Percentiles rank a stretch among this genome's conserved stretches.
Evolutionary conservation across 2,888 invertebrate genomes (phyloP).

Genomic region (Hemaris fuciformis): DNA sequence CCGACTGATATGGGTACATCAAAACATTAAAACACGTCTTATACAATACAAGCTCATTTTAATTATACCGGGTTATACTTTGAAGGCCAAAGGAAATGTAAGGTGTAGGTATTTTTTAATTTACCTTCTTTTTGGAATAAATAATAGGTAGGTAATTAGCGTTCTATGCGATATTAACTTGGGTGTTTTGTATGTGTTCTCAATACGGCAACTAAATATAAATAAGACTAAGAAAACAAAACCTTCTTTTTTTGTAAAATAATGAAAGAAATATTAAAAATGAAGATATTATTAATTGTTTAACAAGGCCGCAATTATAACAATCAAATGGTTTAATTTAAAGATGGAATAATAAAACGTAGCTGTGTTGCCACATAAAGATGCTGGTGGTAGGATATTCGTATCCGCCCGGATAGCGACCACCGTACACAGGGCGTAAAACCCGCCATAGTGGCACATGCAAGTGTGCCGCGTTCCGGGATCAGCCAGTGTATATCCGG

Average conservation of each 20-base stretch:
- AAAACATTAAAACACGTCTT: conserved; percentile 35
- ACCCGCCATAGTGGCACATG: too few relatives aligned
- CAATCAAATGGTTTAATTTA: not conserved
- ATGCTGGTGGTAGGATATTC: not conserved
- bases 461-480: too few relatives aligned
- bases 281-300: too few relatives aligned
- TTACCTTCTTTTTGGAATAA: conserved; percentile 31
- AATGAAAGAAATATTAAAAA: too few relatives aligned
- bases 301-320: not conserved
- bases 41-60: conserved; percentile 21
- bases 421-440: too few relatives aligned
- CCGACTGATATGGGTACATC: conserved; percentile 36
- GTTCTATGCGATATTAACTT: not conserved
- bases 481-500: too few relatives aligned
- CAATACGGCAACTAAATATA: too few relatives aligned
- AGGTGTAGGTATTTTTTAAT: conserved; percentile 23
- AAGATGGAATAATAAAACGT: not conserved
- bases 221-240: too few relatives aligned
- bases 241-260: too few relatives aligned
- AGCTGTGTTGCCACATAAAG: not conserved
- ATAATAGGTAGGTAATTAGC: conserved; percentile 19
- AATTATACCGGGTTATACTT: conserved; percentile 37
- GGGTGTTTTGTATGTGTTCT: too few relatives aligned
- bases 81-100: not conserved
- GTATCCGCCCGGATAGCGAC: too few relatives aligned